Evolutionary conservation across 92 coral and sea anemone species (phyloP).

Genomic region (Diadumene lineata): DNA sequence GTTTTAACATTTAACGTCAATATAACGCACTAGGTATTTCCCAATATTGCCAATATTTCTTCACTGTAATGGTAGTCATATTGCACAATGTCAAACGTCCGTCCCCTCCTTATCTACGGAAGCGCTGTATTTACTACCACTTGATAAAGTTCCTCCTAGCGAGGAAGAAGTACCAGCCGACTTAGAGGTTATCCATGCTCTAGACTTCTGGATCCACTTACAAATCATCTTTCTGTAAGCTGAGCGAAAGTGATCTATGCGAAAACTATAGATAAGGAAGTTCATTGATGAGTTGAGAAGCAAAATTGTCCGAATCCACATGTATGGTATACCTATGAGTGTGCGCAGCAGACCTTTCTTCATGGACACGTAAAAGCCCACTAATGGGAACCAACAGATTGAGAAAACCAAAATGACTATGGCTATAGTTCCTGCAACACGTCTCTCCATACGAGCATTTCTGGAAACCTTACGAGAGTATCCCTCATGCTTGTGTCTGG

Average conservation of each 20-base stretch:
- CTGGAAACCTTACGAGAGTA: slow-evolving; percentile 5
- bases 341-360: slow-evolving; percentile 22
- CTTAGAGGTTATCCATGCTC: slow-evolving; percentile 11
- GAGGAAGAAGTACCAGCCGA: neutral
- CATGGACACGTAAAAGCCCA: slow-evolving; percentile 23
- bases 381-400: slow-evolving; percentile 41
- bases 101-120: slow-evolving; percentile 6
- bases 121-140: slow-evolving; percentile 8
- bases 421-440: slow-evolving; percentile 36
- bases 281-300: slow-evolving; percentile 53
- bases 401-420: slow-evolving; percentile 29
- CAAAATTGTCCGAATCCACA: slow-evolving; percentile 49
- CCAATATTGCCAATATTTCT: too few species aligned
- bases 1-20: too few species aligned
- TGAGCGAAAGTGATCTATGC: slow-evolving; percentile 34
- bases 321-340: slow-evolving; percentile 22
- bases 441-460: slow-evolving; percentile 26
- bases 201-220: slow-evolving; percentile 4
- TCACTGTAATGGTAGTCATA: too few species aligned
- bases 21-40: too few species aligned
- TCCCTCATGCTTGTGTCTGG: neutral
- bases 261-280: slow-evolving; percentile 39
- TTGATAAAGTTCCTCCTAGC: neutral
- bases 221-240: slow-evolving; percentile 33
- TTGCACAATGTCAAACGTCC: too few species aligned